These are phyloP conservation scores for Drosophila limbata DNA, from an alignment of 2,888 invertebrate species.

Conservation along the genomic window DNA sequence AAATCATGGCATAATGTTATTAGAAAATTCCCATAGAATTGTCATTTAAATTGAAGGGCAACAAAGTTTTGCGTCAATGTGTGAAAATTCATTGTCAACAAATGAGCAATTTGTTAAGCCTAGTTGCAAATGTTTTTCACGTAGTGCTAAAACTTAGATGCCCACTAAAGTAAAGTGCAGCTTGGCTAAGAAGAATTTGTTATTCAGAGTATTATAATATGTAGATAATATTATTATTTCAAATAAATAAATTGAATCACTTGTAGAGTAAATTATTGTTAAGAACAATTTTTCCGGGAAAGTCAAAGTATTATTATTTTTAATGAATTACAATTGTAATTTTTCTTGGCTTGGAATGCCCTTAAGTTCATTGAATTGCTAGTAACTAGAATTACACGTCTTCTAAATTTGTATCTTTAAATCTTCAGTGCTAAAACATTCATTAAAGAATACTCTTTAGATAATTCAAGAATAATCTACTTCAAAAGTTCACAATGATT, in stretches of 20 bases:
- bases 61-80: conserved; percentile 9
- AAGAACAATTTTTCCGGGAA: too few relatives aligned
- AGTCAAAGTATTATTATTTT: too few relatives aligned
- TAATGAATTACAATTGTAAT: too few relatives aligned
- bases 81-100: conserved; percentile 13
- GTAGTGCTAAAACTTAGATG: not conserved
- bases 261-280: too few relatives aligned
- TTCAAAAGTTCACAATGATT: not conserved
- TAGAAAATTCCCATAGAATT: conserved; percentile 14
- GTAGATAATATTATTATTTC: not conserved
- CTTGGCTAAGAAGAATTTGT: not conserved
- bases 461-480: not conserved
- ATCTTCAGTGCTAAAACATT: not conserved
- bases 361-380: too few relatives aligned
- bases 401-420: not conserved
- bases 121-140: conserved; percentile 1
- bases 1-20: conserved; percentile 14
- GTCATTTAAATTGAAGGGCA: conserved; percentile 13
- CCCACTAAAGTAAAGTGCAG: conserved; percentile 3
- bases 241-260: not conserved
- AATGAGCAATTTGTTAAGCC: conserved; percentile 5
- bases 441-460: not conserved
- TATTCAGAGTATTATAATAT: not conserved
- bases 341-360: too few relatives aligned
- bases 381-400: too few relatives aligned